Conservation (phyloP, 1,140 invertebrate genomes). For the Heliconius congener region DNA sequence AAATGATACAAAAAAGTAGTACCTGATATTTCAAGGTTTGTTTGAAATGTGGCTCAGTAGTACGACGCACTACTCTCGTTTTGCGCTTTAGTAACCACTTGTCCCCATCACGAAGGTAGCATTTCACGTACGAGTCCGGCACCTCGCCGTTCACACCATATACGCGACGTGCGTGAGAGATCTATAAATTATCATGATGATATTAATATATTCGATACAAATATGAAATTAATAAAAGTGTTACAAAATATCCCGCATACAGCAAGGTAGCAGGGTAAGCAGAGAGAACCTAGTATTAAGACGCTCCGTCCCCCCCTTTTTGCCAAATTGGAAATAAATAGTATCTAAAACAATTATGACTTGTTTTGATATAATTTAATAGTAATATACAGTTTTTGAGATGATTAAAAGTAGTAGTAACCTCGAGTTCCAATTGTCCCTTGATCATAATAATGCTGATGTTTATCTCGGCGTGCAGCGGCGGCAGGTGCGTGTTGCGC, state of each 20-base stretch:
- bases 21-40: conserved; percentile 93
- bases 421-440: conserved; percentile 94
- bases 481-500: conserved; percentile 85
- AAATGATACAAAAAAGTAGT: no score
- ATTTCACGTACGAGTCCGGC: conserved; percentile 96
- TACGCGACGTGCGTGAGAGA: conserved; percentile 73
- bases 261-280: no score
- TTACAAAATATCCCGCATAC: no score
- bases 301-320: no score
- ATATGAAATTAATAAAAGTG: no score
- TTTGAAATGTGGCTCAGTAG: conserved; percentile 90
- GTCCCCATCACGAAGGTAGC: conserved; percentile 93
- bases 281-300: no score
- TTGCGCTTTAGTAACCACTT: conserved; percentile 95
- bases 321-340: neutral
- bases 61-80: conserved; percentile 90
- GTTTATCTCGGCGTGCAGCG: conserved; percentile 90
- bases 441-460: conserved; percentile 94
- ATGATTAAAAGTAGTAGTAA: conserved; percentile 62
- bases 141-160: conserved; percentile 77
- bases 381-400: neutral
- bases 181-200: conserved; percentile 42
- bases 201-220: neutral
- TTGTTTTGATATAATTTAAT: neutral
- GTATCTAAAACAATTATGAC: neutral